Evolutionary conservation across 2,888 invertebrate genomes (phyloP).

Genomic region (Caenorhabditis sulstoni): DNA sequence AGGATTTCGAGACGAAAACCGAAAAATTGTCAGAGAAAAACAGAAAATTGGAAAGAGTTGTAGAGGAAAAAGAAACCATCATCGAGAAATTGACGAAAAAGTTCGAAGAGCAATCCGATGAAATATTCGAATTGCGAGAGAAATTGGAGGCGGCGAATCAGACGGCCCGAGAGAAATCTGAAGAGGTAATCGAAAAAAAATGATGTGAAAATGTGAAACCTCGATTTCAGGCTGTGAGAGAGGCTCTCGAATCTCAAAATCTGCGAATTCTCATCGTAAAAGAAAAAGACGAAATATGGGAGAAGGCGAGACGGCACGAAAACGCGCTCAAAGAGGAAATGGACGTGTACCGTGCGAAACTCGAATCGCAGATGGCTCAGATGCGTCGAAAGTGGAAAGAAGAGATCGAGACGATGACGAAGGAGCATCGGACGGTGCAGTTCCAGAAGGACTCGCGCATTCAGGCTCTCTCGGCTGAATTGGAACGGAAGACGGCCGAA

Average conservation of each 20-base stretch:
- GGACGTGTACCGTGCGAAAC: conserved; percentile 1
- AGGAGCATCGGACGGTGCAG: conserved; percentile 1
- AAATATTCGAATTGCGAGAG: conserved; percentile 28
- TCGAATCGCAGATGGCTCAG: conserved; percentile 5
- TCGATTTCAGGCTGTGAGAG: conserved; percentile 16
- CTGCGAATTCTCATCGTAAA: conserved; percentile 29
- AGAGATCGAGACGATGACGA: conserved; percentile 12
- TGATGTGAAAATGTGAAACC: background rate
- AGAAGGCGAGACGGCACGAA: conserved; percentile 16
- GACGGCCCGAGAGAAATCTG: background rate
- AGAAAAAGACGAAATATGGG: conserved; percentile 15
- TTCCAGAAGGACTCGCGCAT: conserved; percentile 12
- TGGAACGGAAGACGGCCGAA: background rate
- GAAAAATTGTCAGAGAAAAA: background rate
- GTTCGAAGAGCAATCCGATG: conserved; percentile 4
- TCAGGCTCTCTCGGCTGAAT: background rate
- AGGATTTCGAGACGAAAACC: conserved; percentile 6
- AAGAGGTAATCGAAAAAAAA: conserved; percentile 12
- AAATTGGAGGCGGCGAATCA: conserved; percentile 13
- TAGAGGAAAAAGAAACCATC: conserved; percentile 16
- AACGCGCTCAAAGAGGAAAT: conserved; percentile 19
- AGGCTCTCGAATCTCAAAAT: conserved; percentile 30
- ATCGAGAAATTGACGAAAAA: conserved; percentile 8
- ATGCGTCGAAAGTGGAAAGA: conserved; percentile 2
- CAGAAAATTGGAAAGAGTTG: background rate